Evolutionary conservation across 1,140 invertebrate species (phyloP), one percentile per base, ranked within the genome.

Genomic region (Tribolium madens): DNA sequence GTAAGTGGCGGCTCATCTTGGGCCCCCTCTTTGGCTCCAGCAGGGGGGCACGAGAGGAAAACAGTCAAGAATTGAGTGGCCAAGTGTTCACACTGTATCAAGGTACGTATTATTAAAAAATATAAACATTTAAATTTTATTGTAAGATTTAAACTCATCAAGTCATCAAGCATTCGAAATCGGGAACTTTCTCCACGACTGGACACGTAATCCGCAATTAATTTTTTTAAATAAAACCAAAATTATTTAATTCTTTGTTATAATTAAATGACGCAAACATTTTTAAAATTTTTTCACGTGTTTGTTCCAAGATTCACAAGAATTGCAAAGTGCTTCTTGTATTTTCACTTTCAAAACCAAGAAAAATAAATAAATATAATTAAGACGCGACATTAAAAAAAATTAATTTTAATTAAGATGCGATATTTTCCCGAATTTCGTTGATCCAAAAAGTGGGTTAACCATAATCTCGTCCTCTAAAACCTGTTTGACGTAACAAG

Each of bases 101-200:
- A 42, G 36, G 36, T 42, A 42, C 0, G 36, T 42, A 3, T 42
- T 42, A 10, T 42, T 42, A 3, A 10, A 42, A 42, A 9, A 42
- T 7, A 57, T 21, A 26, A 26, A 26, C 21, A n/a, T n/a, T n/a
- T n/a, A n/a, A n/a, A n/a, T n/a, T n/a, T n/a, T n/a, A n/a, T n/a
- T n/a, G n/a, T n/a, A n/a, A n/a, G n/a, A n/a, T n/a, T 26, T 26
- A 26, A 26, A 26, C 21, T 3, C 21, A 26, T 26, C 21, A 26
- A 26, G 7, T 18, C n/a, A n/a, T 57, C 10, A n/a, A 26, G 10
- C 18, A 57, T 57, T 57, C 18, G 6, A 57, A 18, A 57, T 10
- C 18, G 10, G 4, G 1, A 57, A 57, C 52, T 57, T 57, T 57
- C 52, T 57, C 52, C 52, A 21, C 17, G 52, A 57, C 21, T 21